phyloP scores from a whole-genome alignment of 2,888 invertebrate genomes.

The Dasypolia templi region DNA sequence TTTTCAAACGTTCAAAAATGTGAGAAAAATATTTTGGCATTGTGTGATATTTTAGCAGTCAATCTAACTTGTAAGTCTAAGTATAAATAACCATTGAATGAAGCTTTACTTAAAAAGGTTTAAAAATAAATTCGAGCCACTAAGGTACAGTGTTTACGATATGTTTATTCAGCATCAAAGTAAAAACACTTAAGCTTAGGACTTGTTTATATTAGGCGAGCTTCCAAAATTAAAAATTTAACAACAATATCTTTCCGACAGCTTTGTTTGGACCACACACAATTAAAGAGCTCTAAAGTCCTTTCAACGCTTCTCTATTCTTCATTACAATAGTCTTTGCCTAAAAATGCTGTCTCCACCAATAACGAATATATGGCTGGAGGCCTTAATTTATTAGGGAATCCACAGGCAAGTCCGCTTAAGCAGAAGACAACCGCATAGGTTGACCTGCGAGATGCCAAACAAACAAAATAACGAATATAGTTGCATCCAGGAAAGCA shows the following conservation, averaged over 20 bases:
- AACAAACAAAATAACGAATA: conserved; percentile 43
- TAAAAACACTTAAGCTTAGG: conserved; percentile 32
- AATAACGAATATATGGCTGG: conserved; percentile 42
- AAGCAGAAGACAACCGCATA: too few relatives aligned
- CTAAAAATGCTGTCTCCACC: conserved; percentile 20
- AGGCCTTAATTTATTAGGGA: too few relatives aligned
- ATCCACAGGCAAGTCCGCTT: too few relatives aligned
- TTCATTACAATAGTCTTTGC: conserved; percentile 17
- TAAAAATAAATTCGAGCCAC: background rate
- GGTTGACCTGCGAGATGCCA: too few relatives aligned
- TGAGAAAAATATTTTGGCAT: background rate
- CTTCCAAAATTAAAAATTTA: conserved; percentile 9
- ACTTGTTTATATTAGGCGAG: conserved; percentile 35
- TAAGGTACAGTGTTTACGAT: conserved; percentile 32
- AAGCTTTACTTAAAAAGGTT: background rate
- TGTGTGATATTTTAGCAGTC: background rate
- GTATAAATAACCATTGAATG: background rate
- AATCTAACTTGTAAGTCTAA: conserved; percentile 4
- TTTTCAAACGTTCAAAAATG: background rate
- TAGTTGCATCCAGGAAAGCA: conserved; percentile 46
- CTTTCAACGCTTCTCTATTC: background rate
- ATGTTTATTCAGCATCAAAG: conserved; percentile 34
- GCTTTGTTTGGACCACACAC: background rate
- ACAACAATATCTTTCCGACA: background rate
- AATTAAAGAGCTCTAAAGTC: background rate